Evolutionary conservation across 2,888 invertebrate species (phyloP).

Genomic region (Beris morrisii): DNA sequence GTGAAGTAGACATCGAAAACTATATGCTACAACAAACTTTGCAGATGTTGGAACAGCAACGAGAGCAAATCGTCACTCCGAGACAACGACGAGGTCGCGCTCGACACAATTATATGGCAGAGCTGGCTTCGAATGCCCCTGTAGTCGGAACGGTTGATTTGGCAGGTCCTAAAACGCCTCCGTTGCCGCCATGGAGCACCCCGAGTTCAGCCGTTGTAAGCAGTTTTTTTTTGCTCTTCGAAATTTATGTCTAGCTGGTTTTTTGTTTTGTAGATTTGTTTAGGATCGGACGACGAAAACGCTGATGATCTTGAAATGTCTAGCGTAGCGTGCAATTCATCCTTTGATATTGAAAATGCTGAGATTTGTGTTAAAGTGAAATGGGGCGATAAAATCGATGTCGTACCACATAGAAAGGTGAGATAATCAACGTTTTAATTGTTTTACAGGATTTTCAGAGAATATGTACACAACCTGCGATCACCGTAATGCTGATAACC

Average conservation of each 20-base stretch:
- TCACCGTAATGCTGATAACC: too few species aligned
- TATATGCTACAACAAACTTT: slow-evolving; percentile 11
- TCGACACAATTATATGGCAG: slow-evolving; percentile 41
- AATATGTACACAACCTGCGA: too few species aligned
- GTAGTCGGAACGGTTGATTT: slow-evolving; percentile 45
- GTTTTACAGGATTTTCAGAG: too few species aligned
- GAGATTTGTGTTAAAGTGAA: slow-evolving; percentile 43
- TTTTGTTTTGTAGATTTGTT: not conserved
- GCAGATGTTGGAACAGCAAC: not conserved
- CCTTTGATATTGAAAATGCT: slow-evolving; percentile 47
- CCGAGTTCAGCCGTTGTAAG: too few species aligned
- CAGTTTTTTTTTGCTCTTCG: too few species aligned
- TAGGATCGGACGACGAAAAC: slow-evolving; percentile 21
- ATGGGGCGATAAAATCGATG: slow-evolving; percentile 49
- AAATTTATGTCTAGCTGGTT: too few species aligned
- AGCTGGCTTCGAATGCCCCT: slow-evolving; percentile 43
- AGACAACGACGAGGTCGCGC: slow-evolving; percentile 28
- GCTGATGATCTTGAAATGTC: slow-evolving; percentile 36
- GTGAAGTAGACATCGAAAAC: not conserved
- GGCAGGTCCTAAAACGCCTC: slow-evolving; percentile 24
- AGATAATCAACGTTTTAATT: not conserved
- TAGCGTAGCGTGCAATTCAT: slow-evolving; percentile 20
- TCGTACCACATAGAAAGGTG: slow-evolving; percentile 45
- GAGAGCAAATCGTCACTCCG: not conserved
- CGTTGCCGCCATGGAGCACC: slow-evolving; percentile 2